Evolutionary conservation across 2,113 vertebrate species (phyloP).

Genomic region (Rattus norvegicus): DNA sequence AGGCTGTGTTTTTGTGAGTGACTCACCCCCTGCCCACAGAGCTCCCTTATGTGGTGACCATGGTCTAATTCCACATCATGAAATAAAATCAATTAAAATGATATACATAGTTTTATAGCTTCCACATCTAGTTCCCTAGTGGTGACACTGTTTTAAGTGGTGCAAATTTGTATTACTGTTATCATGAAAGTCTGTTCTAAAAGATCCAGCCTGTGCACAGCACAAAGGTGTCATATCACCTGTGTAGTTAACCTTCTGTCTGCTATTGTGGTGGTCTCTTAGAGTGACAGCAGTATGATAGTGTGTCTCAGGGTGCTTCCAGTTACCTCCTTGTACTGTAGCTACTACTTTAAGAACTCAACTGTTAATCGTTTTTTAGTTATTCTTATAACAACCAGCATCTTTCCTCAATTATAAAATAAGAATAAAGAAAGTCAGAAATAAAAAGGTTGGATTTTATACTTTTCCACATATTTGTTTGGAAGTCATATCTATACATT

Average conservation of each 20-base stretch:
- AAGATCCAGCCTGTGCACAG: background rate
- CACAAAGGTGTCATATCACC: accelerated
- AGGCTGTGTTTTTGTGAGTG: background rate
- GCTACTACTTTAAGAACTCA: background rate
- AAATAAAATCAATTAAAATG: background rate
- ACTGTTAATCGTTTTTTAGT: background rate
- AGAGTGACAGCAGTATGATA: accelerated
- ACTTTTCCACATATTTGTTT: background rate
- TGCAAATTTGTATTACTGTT: too few species aligned
- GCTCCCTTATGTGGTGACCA: background rate
- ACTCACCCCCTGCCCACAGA: background rate
- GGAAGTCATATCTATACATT: accelerated
- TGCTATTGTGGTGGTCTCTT: background rate
- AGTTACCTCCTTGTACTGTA: too few species aligned
- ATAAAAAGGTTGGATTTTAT: background rate
- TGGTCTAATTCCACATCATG: background rate
- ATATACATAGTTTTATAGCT: too few species aligned
- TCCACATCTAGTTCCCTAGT: accelerated
- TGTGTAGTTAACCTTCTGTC: background rate
- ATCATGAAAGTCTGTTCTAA: background rate
- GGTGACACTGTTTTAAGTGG: background rate
- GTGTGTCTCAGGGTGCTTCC: background rate
- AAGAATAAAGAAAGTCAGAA: background rate
- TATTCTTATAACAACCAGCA: accelerated
- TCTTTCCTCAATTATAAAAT: background rate